Conservation (phyloP, 2,797 vertebrate genomes). For the Hydrocynus forskahlii region DNA sequence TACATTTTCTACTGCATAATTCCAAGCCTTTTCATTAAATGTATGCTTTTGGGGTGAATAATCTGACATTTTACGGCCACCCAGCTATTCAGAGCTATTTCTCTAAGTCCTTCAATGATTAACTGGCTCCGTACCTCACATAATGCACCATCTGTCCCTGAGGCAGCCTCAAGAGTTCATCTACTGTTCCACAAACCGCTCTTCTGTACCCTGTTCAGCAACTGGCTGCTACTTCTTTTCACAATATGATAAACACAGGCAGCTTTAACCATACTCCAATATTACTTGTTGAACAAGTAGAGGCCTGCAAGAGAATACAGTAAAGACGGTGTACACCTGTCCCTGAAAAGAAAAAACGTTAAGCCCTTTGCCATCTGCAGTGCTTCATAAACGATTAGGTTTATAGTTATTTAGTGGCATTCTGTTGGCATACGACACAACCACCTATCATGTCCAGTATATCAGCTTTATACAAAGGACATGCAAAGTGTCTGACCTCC, state of each 20-base stretch:
- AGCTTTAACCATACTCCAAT: neutral
- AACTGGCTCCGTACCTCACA: slow-evolving; percentile 10
- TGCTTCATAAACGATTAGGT: neutral
- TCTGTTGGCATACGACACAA: neutral
- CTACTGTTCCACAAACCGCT: neutral
- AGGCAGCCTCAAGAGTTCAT: slow-evolving; percentile 9
- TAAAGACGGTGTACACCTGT: neutral
- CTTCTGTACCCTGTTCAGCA: neutral
- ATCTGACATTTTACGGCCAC: neutral
- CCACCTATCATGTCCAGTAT: neutral
- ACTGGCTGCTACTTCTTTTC: neutral
- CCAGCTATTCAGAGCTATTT: neutral
- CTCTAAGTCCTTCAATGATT: slow-evolving; percentile 11
- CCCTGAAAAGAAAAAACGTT: neutral
- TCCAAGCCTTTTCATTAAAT: neutral
- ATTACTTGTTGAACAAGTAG: neutral
- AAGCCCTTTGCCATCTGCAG: neutral
- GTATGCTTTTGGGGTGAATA: neutral
- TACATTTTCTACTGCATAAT: neutral
- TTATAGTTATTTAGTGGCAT: neutral
- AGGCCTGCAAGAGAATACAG: neutral
- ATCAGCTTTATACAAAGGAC: neutral
- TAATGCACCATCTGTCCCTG: slow-evolving; percentile 34
- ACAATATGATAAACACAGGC: neutral
- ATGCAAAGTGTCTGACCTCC: neutral